Percentiles rank a stretch among this genome's conserved stretches.
Evolutionary conservation across 2,797 vertebrate species (phyloP).

Genomic region (Cynodonichthys magdalenae): DNA sequence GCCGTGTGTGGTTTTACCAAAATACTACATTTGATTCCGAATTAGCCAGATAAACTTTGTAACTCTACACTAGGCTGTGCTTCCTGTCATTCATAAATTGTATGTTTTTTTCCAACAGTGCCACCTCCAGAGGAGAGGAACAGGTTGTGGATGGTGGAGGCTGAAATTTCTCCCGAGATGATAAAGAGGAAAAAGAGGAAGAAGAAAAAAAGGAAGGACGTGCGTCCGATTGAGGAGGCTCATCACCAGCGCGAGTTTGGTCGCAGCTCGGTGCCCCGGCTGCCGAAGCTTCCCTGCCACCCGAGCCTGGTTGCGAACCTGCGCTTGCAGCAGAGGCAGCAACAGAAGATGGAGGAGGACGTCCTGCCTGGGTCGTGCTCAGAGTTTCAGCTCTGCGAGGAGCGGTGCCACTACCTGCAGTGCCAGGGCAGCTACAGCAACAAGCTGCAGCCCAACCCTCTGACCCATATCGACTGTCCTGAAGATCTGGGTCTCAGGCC

Average conservation of each 20-base stretch:
- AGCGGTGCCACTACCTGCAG: slow-evolving; percentile 50
- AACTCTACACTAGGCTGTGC: neutral
- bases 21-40: neutral
- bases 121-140: slow-evolving; percentile 89
- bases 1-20: neutral
- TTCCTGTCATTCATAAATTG: neutral
- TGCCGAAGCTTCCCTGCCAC: slow-evolving; percentile 88
- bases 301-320: slow-evolving; percentile 85
- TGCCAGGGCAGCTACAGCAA: slow-evolving; percentile 61
- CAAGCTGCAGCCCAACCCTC: slow-evolving; percentile 76
- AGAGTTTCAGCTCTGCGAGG: slow-evolving; percentile 68
- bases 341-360: slow-evolving; percentile 72
- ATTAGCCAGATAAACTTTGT: neutral
- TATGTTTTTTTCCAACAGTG: slow-evolving; percentile 70
- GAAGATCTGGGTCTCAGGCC: slow-evolving; percentile 67
- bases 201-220: slow-evolving; percentile 89
- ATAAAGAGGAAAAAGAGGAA: slow-evolving; percentile 91
- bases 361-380: slow-evolving; percentile 82
- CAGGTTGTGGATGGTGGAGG: slow-evolving; percentile 91
- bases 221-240: slow-evolving; percentile 61
- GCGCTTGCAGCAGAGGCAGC: slow-evolving; percentile 64
- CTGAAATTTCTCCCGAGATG: slow-evolving; percentile 89
- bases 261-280: slow-evolving; percentile 85
- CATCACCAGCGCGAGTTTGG: slow-evolving; percentile 53
- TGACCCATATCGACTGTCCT: slow-evolving; percentile 69